Percentiles rank a stretch among this genome's conserved stretches.
These are phyloP conservation scores for Tor tambroides DNA, from an alignment of 2,113 vertebrate species.

Conservation along the genomic window DNA sequence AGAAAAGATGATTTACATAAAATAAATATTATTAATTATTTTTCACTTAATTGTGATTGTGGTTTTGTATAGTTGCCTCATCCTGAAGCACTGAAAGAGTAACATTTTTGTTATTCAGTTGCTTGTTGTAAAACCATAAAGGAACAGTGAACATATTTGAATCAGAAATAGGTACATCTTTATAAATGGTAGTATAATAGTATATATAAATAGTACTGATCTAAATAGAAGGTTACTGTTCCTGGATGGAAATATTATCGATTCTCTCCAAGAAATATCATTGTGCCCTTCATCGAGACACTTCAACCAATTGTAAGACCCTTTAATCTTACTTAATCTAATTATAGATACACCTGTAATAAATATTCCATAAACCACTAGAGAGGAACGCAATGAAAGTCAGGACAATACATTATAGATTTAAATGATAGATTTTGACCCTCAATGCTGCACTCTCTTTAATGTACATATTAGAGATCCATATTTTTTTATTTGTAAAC, in stretches of 20 bases:
- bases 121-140: neutral
- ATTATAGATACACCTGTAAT: neutral
- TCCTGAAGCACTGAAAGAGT: neutral
- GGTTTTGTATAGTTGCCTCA: neutral
- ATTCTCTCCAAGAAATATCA: neutral
- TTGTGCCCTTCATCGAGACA: neutral
- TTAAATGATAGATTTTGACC: neutral
- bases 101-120: neutral
- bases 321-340: neutral
- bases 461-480: neutral
- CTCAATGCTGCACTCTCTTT: neutral
- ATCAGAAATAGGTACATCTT: neutral
- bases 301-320: neutral
- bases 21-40: no score
- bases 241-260: neutral
- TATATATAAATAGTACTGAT: neutral
- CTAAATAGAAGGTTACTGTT: neutral
- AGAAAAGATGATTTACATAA: neutral
- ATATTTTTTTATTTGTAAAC: neutral
- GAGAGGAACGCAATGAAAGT: neutral
- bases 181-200: neutral
- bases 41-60: neutral
- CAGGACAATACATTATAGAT: neutral
- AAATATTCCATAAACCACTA: neutral
- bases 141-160: neutral